Evolutionary conservation across 2,113 vertebrate species (phyloP), one percentile per base, ranked within the genome.

Genomic region (Beaufortia kweichowensis): DNA sequence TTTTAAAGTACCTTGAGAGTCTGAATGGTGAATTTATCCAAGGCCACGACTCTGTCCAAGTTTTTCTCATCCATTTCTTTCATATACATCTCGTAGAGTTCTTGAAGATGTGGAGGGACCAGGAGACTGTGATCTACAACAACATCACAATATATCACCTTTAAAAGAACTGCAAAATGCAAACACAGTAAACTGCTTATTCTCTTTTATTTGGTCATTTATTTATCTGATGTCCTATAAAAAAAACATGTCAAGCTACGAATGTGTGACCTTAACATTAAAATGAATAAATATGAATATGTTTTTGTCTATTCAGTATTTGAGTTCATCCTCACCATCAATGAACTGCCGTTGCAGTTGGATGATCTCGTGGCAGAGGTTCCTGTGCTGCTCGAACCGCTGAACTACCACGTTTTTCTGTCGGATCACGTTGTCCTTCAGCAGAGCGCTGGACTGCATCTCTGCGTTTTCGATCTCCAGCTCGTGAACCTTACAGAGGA

Each of bases 311-410:
- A n/a, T 64, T 64, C n/a, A 33, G 29, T 17, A n/a, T 62, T 21
- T 17, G 26, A n/a, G 10, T 11, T 41, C 33, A 64, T 19, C 26
- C 90, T 55, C 85, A 97, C 96, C 94, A 0, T 91, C 55, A 0
- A 96, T 96, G 80, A 97, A 87, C 85, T 89, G 93, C 31, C 91
- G 84, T 88, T 97, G 96, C 84, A 93, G 94, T 85, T 91, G 93
- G 67, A 96, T 96, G 89, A 96, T 93, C 85, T 93, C 90, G 2
- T 95, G 87, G 23, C 95, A 96, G 65, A 96, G 90, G 74, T 91
- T 87, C n/a, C 90, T 86, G 87, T 95, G 93, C 83, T 90, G 91
- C 85, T 94, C 90, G 48, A 94, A 94, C 53, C 86, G 89, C 69
- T 89, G 94, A 73, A 92, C 82, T 48, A 93, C 87, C 24, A 90